Conservation (phyloP, 2,797 vertebrate genomes). For the Gadopsis bispinosus region DNA sequence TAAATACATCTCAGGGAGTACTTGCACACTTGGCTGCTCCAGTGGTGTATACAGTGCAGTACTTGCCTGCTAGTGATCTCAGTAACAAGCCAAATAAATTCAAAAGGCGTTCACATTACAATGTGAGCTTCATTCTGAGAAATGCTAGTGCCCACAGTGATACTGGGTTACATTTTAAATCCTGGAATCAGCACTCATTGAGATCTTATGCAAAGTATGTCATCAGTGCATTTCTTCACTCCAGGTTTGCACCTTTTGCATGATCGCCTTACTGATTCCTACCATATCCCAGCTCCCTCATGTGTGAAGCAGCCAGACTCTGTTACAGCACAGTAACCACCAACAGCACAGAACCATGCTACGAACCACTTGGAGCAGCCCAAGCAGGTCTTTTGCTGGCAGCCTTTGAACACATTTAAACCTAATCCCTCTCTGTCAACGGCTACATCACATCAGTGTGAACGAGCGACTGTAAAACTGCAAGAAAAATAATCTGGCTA, state of each 20-base stretch:
- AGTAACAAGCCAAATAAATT: constrained; percentile 68
- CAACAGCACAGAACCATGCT: constrained; percentile 67
- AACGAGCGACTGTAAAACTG: constrained; percentile 31
- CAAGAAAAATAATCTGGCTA: constrained; percentile 39
- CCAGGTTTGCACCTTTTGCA: constrained; percentile 59
- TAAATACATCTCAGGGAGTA: constrained; percentile 66
- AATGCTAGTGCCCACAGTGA: constrained; percentile 7
- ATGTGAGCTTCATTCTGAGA: constrained; percentile 23
- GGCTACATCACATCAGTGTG: constrained; percentile 29
- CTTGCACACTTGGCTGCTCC: constrained; percentile 60
- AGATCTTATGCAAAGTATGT: constrained; percentile 55
- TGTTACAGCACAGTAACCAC: constrained; percentile 70
- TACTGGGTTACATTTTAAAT: constrained; percentile 35
- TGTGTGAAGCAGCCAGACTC: constrained; percentile 65
- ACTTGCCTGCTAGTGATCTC: constrained; percentile 33
- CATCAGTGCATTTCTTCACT: constrained; percentile 36
- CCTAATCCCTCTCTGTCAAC: constrained; percentile 66
- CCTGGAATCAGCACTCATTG: constrained; percentile 13
- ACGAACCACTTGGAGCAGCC: constrained; percentile 68
- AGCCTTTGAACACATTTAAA: constrained; percentile 66
- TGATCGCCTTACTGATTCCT: constrained; percentile 49
- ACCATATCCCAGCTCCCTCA: constrained; percentile 50
- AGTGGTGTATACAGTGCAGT: constrained; percentile 44
- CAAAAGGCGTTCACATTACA: constrained; percentile 46
- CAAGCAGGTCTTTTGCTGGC: constrained; percentile 64